These are phyloP conservation scores for Oscheius myriophilus DNA, from an alignment of 2,888 invertebrate genomes.

Conservation along the genomic window DNA sequence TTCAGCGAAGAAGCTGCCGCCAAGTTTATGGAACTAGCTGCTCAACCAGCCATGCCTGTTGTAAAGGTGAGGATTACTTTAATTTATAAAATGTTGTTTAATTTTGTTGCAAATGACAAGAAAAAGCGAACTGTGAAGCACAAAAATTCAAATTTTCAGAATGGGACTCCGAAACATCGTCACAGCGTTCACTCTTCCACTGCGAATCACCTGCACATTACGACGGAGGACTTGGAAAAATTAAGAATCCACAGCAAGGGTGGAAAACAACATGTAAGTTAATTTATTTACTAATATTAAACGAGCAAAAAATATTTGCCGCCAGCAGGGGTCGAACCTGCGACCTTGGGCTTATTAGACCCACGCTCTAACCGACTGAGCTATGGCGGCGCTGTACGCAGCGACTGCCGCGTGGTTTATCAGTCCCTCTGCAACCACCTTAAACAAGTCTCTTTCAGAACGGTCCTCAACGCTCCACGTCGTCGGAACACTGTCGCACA, in stretches of 20 bases:
- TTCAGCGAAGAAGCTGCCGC: slow-evolving; percentile 55
- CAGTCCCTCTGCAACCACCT: no score
- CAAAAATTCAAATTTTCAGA: neutral
- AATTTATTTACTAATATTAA: neutral
- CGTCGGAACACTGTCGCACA: slow-evolving; percentile 43
- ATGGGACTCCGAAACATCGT: slow-evolving; percentile 27
- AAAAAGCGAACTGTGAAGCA: no score
- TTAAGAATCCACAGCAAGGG: slow-evolving; percentile 24
- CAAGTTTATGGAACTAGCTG: slow-evolving; percentile 49
- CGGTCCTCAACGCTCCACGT: slow-evolving; percentile 49
- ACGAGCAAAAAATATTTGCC: slow-evolving; percentile 51
- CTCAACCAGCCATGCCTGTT: slow-evolving; percentile 25
- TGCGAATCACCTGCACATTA: slow-evolving; percentile 28
- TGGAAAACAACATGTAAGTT: slow-evolving; percentile 20
- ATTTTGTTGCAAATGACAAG: no score
- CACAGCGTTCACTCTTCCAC: slow-evolving; percentile 27
- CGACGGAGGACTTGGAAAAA: slow-evolving; percentile 31
- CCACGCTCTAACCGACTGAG: slow-evolving; percentile 70
- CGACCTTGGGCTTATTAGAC: slow-evolving; percentile 70
- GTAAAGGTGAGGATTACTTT: neutral
- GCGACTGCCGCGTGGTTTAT: no score
- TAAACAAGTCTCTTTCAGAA: slow-evolving; percentile 25
- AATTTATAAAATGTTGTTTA: no score
- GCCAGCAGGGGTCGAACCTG: slow-evolving; percentile 69
- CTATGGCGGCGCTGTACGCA: slow-evolving; percentile 57